Conservation (phyloP, 2,113 vertebrate species). For the Sinocyclocheilus grahami region DNA sequence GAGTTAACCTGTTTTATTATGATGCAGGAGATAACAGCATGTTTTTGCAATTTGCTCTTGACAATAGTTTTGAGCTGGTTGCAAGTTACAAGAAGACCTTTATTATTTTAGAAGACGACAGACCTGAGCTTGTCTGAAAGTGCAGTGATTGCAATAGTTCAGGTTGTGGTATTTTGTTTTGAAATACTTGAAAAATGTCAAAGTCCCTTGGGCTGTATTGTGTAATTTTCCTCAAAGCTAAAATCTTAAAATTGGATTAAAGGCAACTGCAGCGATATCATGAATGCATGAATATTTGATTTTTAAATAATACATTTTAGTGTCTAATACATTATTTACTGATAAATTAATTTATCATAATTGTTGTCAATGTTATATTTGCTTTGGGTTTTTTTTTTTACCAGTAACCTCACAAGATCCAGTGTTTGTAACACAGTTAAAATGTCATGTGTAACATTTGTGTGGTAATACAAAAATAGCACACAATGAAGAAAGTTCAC, state of each 20-base stretch:
- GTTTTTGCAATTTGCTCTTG: conserved; percentile 18
- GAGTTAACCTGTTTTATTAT: conserved; percentile 24
- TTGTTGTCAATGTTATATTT: neutral
- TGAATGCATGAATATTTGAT: neutral
- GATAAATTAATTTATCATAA: neutral
- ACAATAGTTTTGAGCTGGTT: neutral
- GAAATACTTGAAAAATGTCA: neutral
- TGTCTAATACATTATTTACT: neutral
- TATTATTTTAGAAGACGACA: neutral
- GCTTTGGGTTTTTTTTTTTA: neutral
- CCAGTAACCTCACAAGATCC: neutral
- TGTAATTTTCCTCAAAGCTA: neutral
- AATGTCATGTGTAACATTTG: neutral
- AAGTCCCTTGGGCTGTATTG: neutral
- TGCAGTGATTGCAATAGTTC: neutral
- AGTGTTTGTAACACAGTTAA: neutral
- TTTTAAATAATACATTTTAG: neutral
- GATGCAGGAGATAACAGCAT: conserved; percentile 9
- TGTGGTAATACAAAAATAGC: no score
- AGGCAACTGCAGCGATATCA: neutral
- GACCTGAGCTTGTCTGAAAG: neutral
- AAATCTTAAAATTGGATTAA: no score
- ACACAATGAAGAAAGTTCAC: no score
- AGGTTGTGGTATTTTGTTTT: neutral
- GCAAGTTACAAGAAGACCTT: neutral